Percentiles rank a stretch among this genome's conserved stretches.
Evolutionary conservation across 2,113 vertebrate species (phyloP).

Genomic region (Dendropsophus ebraccatus): DNA sequence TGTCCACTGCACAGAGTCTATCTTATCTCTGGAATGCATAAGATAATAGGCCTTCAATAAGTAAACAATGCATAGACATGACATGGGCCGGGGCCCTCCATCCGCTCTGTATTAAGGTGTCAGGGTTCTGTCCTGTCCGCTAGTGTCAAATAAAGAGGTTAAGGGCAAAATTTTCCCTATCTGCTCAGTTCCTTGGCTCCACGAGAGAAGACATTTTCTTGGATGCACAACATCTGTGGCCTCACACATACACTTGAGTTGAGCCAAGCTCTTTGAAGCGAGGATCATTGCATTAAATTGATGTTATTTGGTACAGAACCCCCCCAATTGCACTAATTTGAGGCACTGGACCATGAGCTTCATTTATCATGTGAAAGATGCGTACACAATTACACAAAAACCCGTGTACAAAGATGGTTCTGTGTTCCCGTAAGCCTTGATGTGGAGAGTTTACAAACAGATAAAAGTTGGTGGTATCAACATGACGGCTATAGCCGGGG

Average conservation of each 20-base stretch:
- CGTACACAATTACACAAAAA: slow-evolving; percentile 35
- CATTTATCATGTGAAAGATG: slow-evolving; percentile 50
- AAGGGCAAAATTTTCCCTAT: not conserved
- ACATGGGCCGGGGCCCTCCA: not conserved
- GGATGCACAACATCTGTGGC: slow-evolving; percentile 52
- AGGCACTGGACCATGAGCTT: slow-evolving; percentile 51
- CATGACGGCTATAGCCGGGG: too few species aligned
- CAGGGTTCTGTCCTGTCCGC: not conserved
- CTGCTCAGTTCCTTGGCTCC: slow-evolving; percentile 26
- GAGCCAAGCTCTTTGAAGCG: slow-evolving; percentile 58
- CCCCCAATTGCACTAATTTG: slow-evolving; percentile 50
- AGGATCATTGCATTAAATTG: slow-evolving; percentile 58
- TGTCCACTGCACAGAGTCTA: not conserved
- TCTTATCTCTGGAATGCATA: slow-evolving; percentile 16
- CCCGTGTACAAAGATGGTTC: slow-evolving; percentile 14
- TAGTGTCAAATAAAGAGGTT: not conserved
- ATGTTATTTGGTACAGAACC: slow-evolving; percentile 55
- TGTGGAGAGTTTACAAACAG: slow-evolving; percentile 12
- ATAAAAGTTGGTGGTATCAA: not conserved
- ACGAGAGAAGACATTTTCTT: slow-evolving; percentile 24
- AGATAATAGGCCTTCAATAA: not conserved
- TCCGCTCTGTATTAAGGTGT: not conserved
- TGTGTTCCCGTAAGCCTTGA: not conserved
- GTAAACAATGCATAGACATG: slow-evolving; percentile 7
- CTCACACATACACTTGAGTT: slow-evolving; percentile 54